Evolutionary conservation across 2,888 invertebrate genomes (phyloP).

Genomic region (Drosophila prostipennis): DNA sequence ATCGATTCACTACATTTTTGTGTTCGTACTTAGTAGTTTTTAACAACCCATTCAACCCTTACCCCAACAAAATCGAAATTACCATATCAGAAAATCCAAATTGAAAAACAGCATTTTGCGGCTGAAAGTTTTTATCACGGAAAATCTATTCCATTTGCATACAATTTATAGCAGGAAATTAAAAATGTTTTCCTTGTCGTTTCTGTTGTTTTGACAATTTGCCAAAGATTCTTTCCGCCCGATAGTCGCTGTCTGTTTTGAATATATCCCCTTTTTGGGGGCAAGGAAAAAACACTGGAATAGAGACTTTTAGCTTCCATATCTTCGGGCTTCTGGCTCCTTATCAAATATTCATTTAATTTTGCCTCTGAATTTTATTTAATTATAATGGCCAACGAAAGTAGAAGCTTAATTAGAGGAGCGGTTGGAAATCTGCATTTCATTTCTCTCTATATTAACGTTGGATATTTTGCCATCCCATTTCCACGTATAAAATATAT

Average conservation of each 20-base stretch:
- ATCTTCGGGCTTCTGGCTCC: slow-evolving; percentile 27
- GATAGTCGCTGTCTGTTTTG: slow-evolving; percentile 36
- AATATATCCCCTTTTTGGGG: slow-evolving; percentile 57
- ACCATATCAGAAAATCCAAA: slow-evolving; percentile 39
- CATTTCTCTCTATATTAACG: slow-evolving; percentile 12
- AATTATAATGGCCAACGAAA: slow-evolving; percentile 43
- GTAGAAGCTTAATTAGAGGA: slow-evolving; percentile 42
- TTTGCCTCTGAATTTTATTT: slow-evolving; percentile 19
- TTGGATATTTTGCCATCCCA: slow-evolving; percentile 12
- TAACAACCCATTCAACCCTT: slow-evolving; percentile 24
- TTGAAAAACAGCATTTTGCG: slow-evolving; percentile 39
- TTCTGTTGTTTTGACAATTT: slow-evolving; percentile 72
- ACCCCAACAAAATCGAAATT: slow-evolving; percentile 13
- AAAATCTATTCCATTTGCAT: slow-evolving; percentile 68
- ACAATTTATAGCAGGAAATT: slow-evolving; percentile 75
- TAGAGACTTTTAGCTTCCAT: slow-evolving; percentile 15
- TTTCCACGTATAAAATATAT: neutral
- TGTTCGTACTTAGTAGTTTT: slow-evolving; percentile 27
- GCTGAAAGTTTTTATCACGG: slow-evolving; percentile 28
- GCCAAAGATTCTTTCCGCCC: slow-evolving; percentile 65
- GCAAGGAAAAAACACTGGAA: slow-evolving; percentile 6
- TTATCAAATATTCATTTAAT: slow-evolving; percentile 43
- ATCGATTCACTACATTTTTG: slow-evolving; percentile 20
- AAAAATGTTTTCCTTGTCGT: slow-evolving; percentile 59
- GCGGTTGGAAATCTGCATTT: slow-evolving; percentile 16